Evolutionary conservation across 2,888 invertebrate species (phyloP).

Genomic region (Drosophila mettleri): DNA sequence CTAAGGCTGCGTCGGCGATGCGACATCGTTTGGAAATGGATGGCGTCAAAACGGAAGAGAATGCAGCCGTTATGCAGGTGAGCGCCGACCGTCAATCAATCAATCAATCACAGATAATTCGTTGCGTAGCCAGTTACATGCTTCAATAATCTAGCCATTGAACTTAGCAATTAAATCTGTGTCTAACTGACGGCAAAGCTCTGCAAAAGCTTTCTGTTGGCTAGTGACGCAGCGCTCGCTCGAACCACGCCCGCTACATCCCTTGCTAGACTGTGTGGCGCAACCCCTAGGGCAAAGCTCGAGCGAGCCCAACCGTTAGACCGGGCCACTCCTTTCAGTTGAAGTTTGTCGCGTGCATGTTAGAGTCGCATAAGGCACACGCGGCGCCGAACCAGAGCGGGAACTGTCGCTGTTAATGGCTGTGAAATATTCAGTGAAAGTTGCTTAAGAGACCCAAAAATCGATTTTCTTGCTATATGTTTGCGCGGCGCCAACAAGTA

Average conservation of each 20-base stretch:
- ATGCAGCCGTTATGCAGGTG: constrained; percentile 93
- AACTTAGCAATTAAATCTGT: constrained; percentile 34
- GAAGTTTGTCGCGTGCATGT: constrained; percentile 69
- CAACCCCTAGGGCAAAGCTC: constrained; percentile 42
- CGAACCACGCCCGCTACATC: neutral
- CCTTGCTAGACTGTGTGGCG: neutral
- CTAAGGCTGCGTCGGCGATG: constrained; percentile 91
- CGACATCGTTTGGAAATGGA: constrained; percentile 93
- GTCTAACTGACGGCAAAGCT: neutral
- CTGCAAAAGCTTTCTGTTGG: constrained; percentile 36
- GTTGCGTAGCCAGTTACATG: constrained; percentile 5
- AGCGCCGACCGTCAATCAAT: constrained; percentile 59
- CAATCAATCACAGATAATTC: constrained; percentile 1
- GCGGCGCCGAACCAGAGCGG: neutral
- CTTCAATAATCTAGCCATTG: constrained; percentile 25
- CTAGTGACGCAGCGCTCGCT: constrained; percentile 12
- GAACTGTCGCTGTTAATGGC: constrained; percentile 50
- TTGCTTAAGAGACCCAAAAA: constrained; percentile 31
- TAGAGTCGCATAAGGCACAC: constrained; percentile 61
- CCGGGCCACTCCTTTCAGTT: constrained; percentile 73
- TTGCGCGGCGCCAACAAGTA: constrained; percentile 58
- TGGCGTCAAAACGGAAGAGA: constrained; percentile 94
- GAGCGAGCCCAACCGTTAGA: constrained; percentile 31
- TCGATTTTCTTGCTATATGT: constrained; percentile 52
- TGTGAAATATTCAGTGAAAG: constrained; percentile 43